A percentile compares a stretch with the other conserved stretches of the same genome.
phyloP scores from a whole-genome alignment of 1,140 invertebrate species.

The Lepidurus couesii region DNA sequence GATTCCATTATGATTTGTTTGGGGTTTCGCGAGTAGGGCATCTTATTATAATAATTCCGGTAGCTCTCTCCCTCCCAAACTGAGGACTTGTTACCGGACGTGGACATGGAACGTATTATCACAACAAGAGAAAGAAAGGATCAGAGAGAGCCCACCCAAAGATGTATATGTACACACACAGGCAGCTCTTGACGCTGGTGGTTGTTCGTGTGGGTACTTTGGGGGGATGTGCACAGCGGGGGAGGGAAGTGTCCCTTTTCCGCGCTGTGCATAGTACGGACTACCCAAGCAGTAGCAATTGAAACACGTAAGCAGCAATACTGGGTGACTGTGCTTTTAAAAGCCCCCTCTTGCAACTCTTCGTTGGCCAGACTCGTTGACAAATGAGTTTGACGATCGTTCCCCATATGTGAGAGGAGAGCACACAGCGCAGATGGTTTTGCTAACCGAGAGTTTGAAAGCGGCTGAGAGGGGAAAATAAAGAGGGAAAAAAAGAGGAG shows the following conservation, averaged over 20 bases:
- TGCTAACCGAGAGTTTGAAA: not conserved
- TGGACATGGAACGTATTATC: constrained; percentile 8
- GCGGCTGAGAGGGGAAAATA: not conserved
- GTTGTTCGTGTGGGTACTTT: constrained; percentile 12
- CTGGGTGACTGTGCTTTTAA: not conserved
- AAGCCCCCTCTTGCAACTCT: not conserved
- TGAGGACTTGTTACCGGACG: constrained; percentile 10
- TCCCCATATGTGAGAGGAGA: not conserved
- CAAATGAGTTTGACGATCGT: not conserved
- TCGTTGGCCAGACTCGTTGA: not conserved
- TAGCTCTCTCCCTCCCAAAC: not conserved
- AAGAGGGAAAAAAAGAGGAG: not conserved
- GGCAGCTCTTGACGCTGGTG: not conserved
- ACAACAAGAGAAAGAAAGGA: constrained; percentile 11
- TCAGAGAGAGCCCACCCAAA: constrained; percentile 6
- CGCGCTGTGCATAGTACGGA: not conserved
- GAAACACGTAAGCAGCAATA: constrained; percentile 11
- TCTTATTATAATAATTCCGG: constrained; percentile 11
- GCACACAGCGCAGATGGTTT: not conserved
- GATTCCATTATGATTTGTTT: constrained; percentile 19
- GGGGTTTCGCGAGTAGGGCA: not conserved
- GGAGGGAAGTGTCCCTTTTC: not conserved
- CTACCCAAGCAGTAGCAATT: constrained; percentile 8
- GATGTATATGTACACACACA: not conserved
- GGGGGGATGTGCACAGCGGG: constrained; percentile 15